Conservation (phyloP, 2,113 vertebrate genomes). For the Neodon shergylaensis region DNA sequence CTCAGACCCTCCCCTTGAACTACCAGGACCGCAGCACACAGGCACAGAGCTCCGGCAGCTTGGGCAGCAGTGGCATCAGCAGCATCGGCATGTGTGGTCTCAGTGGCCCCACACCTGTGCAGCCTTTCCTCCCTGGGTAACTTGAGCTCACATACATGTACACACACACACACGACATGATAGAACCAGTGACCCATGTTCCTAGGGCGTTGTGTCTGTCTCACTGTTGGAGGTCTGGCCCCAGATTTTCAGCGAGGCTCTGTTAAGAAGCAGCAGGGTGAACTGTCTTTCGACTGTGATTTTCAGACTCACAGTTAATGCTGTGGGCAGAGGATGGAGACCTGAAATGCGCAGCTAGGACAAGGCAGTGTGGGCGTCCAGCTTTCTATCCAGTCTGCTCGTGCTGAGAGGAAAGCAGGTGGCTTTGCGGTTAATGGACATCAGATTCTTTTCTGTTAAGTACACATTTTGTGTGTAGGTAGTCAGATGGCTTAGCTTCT, state of each 20-base stretch:
- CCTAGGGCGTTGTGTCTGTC: fast-evolving
- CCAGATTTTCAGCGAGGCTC: neutral
- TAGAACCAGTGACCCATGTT: neutral
- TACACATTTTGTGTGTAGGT: neutral
- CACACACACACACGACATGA: neutral
- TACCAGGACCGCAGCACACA: slow-evolving; percentile 91
- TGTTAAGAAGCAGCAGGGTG: neutral
- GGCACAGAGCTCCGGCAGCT: slow-evolving; percentile 88
- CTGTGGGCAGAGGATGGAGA: neutral
- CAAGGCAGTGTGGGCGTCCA: no score
- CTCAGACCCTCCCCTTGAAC: slow-evolving; percentile 93
- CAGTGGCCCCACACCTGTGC: slow-evolving; percentile 92
- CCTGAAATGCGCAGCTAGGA: no score
- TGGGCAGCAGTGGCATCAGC: slow-evolving; percentile 96
- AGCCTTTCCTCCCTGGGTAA: slow-evolving; percentile 93
- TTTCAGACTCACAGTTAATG: neutral
- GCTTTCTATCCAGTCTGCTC: neutral
- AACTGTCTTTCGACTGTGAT: neutral
- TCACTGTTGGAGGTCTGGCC: neutral
- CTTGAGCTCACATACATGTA: neutral
- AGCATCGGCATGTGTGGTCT: slow-evolving; percentile 91
- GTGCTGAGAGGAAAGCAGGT: neutral
- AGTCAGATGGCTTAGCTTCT: neutral
- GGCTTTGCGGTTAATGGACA: neutral
- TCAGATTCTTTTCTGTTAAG: neutral